Conservation (phyloP, 2,797 vertebrate genomes). For the Heteromormyrus szaboi region DNA sequence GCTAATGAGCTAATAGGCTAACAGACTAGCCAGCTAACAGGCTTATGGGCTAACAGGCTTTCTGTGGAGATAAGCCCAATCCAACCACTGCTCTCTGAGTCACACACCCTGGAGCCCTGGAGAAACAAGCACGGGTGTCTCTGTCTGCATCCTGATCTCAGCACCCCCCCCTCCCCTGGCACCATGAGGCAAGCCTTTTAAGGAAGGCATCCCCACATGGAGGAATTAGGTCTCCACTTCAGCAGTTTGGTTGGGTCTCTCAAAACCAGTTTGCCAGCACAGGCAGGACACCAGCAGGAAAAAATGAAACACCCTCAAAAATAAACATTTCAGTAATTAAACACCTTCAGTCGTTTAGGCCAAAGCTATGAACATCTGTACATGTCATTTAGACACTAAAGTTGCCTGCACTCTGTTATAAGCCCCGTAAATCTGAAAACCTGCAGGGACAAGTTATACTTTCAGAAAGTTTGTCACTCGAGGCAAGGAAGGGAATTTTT, state of each 20-base stretch:
- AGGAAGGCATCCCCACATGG: not conserved
- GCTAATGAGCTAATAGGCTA: not conserved
- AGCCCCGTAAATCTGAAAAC: not conserved
- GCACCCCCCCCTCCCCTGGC: not conserved
- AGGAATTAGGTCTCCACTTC: not conserved
- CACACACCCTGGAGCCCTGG: not conserved
- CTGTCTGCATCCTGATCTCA: not conserved
- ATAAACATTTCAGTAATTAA: not conserved
- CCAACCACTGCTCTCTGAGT: not conserved
- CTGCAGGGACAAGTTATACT: not conserved
- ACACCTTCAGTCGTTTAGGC: not conserved
- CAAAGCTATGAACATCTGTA: slow-evolving; percentile 5
- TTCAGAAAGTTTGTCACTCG: not conserved
- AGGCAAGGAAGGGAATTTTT: not conserved
- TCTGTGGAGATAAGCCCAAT: not conserved
- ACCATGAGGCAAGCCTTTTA: not conserved
- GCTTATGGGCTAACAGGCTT: not conserved
- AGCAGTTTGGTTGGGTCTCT: not conserved
- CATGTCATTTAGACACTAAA: not conserved
- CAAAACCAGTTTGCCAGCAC: not conserved
- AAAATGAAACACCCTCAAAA: not conserved
- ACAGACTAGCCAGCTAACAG: not conserved
- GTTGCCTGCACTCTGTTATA: not conserved
- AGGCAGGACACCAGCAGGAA: not conserved
- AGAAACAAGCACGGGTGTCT: not conserved